Conservation (phyloP, 2,113 vertebrate genomes). For the Corvus hawaiiensis region DNA sequence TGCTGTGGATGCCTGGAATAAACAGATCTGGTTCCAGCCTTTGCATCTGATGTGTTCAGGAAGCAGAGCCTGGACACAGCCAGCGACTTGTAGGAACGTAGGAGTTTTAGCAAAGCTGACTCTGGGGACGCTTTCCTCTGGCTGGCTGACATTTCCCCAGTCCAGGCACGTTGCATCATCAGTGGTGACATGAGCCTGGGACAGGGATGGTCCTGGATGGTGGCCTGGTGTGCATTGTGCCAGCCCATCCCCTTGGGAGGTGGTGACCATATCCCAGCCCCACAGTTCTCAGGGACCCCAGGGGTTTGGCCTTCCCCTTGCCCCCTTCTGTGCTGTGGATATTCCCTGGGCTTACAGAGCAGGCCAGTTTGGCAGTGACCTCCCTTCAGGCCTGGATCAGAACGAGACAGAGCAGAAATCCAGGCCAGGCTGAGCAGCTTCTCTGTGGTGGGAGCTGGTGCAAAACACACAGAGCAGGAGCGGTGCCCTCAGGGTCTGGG, state of each 20-base stretch:
- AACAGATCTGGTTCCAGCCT: not conserved
- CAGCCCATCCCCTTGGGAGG: accelerated
- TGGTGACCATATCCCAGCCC: not conserved
- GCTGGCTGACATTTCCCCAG: not conserved
- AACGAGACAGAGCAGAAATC: accelerated
- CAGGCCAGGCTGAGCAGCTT: not conserved
- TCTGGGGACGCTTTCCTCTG: not conserved
- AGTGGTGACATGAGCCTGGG: not conserved
- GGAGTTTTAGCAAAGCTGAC: not conserved
- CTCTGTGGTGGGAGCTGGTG: not conserved
- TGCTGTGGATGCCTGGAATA: not conserved
- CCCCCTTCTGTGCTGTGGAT: not conserved
- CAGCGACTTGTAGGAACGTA: not conserved
- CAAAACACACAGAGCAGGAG: not conserved
- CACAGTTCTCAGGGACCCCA: accelerated
- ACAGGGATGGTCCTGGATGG: not conserved
- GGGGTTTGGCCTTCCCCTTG: not conserved
- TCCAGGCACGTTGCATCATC: not conserved
- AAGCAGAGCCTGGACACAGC: not conserved
- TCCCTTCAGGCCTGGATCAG: not conserved
- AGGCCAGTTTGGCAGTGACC: not conserved
- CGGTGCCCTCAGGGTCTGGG: not conserved
- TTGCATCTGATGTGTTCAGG: not conserved
- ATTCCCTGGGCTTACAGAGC: not conserved
- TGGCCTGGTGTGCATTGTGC: not conserved